Conservation (phyloP, 2,113 vertebrate species). For the Pantherophis guttatus region DNA sequence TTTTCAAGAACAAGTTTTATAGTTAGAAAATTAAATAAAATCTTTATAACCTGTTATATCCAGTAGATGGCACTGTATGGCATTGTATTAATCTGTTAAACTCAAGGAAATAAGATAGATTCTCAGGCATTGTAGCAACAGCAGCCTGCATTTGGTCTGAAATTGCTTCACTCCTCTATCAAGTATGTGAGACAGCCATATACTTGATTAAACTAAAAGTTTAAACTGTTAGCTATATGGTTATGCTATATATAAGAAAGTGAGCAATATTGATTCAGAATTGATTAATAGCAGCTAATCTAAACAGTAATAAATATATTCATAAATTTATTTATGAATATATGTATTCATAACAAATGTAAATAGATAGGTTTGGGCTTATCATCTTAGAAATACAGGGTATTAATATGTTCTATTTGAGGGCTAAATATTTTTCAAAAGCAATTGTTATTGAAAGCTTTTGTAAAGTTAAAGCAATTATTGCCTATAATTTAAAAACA, state of each 20-base stretch:
- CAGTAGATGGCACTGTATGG: slow-evolving; percentile 64
- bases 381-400: background rate
- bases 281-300: background rate
- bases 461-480: slow-evolving; percentile 3
- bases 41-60: background rate
- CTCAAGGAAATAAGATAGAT: background rate
- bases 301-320: background rate
- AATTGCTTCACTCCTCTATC: background rate
- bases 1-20: background rate
- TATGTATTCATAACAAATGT: background rate
- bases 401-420: background rate
- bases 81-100: slow-evolving; percentile 40
- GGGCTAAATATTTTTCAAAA: background rate
- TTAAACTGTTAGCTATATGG: background rate
- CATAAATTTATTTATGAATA: background rate
- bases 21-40: background rate
- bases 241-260: background rate
- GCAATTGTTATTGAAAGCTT: background rate
- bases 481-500: slow-evolving; percentile 11
- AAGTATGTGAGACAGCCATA: background rate
- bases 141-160: background rate
- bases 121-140: background rate
- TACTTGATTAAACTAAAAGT: background rate
- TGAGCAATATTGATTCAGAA: background rate
- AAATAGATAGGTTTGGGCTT: background rate